A percentile compares a stretch with the other conserved stretches of the same genome.
Conservation (phyloP, 1,140 invertebrate genomes). For the Neodiprion virginianus region DNA sequence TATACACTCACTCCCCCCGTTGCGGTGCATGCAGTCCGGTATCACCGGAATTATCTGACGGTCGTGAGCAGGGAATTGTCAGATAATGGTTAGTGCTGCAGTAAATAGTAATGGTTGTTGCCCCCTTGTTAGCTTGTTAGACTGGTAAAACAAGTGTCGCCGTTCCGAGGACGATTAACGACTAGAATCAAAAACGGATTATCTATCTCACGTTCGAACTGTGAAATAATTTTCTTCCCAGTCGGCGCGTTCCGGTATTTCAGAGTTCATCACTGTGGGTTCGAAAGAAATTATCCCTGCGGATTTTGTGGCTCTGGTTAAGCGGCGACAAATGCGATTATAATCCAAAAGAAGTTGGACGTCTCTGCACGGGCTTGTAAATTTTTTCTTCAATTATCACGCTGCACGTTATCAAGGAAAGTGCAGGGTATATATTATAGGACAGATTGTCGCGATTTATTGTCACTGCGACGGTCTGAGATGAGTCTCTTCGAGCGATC, state of each 20-base stretch:
- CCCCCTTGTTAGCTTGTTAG: slow-evolving; percentile 40
- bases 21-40: neutral
- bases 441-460: too few species aligned
- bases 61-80: slow-evolving; percentile 42
- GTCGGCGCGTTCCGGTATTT: too few species aligned
- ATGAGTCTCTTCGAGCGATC: slow-evolving; percentile 7
- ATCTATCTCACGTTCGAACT: neutral
- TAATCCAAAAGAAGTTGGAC: too few species aligned
- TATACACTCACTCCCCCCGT: neutral
- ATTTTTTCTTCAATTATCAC: too few species aligned
- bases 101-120: slow-evolving; percentile 42
- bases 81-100: slow-evolving; percentile 42
- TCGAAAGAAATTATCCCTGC: too few species aligned
- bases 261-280: too few species aligned
- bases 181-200: neutral
- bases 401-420: too few species aligned
- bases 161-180: neutral
- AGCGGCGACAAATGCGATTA: too few species aligned
- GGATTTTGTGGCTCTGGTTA: too few species aligned
- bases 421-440: too few species aligned
- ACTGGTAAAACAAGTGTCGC: slow-evolving; percentile 13
- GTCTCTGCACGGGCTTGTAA: too few species aligned
- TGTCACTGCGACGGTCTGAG: neutral
- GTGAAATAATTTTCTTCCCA: too few species aligned
- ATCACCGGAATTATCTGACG: slow-evolving; percentile 37